Conservation (phyloP, 2,113 vertebrate genomes). For the Dromiciops gliroides region DNA sequence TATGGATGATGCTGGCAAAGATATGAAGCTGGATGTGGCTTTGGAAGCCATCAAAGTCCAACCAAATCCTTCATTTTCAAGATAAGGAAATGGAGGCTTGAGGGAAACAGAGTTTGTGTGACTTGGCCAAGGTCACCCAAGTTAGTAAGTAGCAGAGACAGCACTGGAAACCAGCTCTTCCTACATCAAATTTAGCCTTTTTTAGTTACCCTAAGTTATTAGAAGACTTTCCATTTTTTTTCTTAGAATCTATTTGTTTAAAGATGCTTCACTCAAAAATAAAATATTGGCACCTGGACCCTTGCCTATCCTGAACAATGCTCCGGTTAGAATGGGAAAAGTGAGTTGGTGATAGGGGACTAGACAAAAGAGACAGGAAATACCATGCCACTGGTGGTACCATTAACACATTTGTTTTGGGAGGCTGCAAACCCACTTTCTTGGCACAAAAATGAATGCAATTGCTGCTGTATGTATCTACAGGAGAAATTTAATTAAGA, state of each 20-base stretch:
- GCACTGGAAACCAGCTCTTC: not conserved
- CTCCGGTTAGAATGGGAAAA: conserved; percentile 12
- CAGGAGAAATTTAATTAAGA: conserved; percentile 72
- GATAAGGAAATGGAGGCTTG: not conserved
- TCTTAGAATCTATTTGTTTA: conserved; percentile 33
- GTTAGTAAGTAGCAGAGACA: not conserved
- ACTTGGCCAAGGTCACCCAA: not conserved
- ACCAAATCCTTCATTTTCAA: not conserved
- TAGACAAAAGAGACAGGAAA: not conserved
- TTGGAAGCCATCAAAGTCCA: not conserved
- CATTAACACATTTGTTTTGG: conserved; percentile 2
- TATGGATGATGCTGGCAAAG: conserved; percentile 65
- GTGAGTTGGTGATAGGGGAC: not conserved
- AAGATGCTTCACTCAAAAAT: conserved; percentile 20
- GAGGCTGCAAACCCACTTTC: conserved; percentile 25
- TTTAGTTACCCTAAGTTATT: conserved; percentile 29
- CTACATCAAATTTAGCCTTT: not conserved
- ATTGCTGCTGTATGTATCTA: conserved; percentile 61
- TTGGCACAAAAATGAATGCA: conserved; percentile 68
- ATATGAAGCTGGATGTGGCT: conserved; percentile 76
- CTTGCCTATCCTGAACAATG: not conserved
- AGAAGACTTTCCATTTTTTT: conserved; percentile 8
- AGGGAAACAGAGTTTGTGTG: not conserved
- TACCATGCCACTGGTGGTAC: not conserved
- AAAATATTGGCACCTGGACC: not conserved